Percentiles rank a stretch among this genome's conserved stretches.
Conservation (phyloP, 2,797 vertebrate genomes). For the Dryobates pubescens region DNA sequence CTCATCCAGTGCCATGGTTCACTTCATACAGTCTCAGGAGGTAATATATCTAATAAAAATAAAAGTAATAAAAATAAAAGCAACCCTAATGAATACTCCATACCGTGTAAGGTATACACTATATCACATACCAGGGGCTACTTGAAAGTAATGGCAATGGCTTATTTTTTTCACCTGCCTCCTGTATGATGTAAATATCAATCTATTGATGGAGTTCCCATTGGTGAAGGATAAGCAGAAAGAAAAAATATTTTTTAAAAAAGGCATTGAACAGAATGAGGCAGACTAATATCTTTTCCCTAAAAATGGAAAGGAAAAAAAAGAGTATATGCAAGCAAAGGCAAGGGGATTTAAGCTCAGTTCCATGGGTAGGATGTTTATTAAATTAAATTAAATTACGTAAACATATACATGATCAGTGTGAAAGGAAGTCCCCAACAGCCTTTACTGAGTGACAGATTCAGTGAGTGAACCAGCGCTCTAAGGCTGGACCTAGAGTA, state of each 20-base stretch:
- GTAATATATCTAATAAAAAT: conserved; percentile 62
- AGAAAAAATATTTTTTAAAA: background rate
- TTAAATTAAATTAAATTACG: conserved; percentile 65
- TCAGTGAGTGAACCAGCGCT: background rate
- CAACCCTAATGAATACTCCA: conserved; percentile 35
- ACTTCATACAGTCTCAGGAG: conserved; percentile 46
- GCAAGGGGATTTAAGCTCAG: conserved; percentile 24
- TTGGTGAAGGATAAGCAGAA: background rate
- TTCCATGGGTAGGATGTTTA: conserved; percentile 35
- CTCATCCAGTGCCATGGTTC: conserved; percentile 27
- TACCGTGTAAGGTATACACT: background rate
- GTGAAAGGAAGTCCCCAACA: conserved; percentile 56
- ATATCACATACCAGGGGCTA: background rate
- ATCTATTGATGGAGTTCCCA: conserved; percentile 50
- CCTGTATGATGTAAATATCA: conserved; percentile 33
- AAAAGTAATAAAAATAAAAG: conserved; percentile 70
- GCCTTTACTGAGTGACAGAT: conserved; percentile 46
- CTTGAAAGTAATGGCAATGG: background rate
- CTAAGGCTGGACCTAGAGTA: conserved; percentile 23
- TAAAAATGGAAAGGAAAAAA: conserved; percentile 32
- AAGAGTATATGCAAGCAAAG: conserved; percentile 29
- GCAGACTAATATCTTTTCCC: conserved; percentile 38
- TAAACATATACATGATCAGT: conserved; percentile 52
- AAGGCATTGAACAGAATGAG: conserved; percentile 40
- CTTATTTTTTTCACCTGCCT: background rate